phyloP scores from a whole-genome alignment of 2,888 invertebrate species.

The Caenorhabditis wallacei region DNA sequence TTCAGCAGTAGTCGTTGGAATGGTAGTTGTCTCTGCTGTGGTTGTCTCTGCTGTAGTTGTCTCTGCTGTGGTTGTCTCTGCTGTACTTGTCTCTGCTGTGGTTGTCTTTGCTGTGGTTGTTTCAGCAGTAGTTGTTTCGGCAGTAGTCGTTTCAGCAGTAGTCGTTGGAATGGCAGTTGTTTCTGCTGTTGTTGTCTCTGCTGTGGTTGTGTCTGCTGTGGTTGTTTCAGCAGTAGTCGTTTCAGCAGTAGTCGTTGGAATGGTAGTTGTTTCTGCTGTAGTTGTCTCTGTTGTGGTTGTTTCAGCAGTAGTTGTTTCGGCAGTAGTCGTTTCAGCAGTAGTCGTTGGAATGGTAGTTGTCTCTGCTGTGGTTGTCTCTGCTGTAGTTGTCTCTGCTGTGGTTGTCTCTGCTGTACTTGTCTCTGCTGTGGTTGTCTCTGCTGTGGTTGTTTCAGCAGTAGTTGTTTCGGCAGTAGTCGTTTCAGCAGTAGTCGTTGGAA shows the following conservation, averaged over 20 bases:
- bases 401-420: background rate
- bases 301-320: background rate
- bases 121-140: background rate
- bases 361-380: background rate
- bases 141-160: background rate
- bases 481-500: background rate
- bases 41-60: constrained; percentile 2
- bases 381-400: background rate
- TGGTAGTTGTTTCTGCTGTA: background rate
- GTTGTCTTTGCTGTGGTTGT: background rate
- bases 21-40: background rate
- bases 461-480: constrained; percentile 1
- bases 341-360: background rate
- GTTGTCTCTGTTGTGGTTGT: background rate
- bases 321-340: background rate
- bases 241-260: background rate
- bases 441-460: background rate
- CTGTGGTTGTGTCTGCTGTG: background rate
- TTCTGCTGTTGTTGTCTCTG: background rate
- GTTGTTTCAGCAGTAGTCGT: background rate
- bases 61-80: background rate
- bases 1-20: background rate
- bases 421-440: background rate
- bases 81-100: background rate
- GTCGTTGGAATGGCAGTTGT: background rate